phyloP scores from a whole-genome alignment of 2,113 vertebrate genomes.

The Steatornis caripensis region DNA sequence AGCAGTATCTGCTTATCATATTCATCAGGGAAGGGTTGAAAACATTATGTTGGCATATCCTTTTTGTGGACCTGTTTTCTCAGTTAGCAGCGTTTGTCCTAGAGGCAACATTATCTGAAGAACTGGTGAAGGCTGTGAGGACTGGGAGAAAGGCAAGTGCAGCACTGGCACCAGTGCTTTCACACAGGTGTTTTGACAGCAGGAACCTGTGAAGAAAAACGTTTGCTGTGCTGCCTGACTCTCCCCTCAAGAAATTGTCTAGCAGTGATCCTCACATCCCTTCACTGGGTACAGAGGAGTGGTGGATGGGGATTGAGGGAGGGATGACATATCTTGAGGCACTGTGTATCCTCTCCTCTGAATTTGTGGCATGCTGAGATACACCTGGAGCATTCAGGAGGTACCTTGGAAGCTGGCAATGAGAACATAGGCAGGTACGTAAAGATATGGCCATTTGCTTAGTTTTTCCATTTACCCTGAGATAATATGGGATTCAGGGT shows the following conservation, averaged over 20 bases:
- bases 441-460: neutral
- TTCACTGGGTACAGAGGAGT: no score
- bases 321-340: fast-evolving
- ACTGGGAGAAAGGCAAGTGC: neutral
- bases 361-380: neutral
- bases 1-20: neutral
- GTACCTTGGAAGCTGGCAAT: neutral
- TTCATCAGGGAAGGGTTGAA: neutral
- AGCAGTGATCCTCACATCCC: neutral
- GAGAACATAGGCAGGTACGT: neutral
- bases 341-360: neutral
- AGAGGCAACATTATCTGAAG: neutral
- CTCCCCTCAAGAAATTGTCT: fast-evolving
- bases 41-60: neutral
- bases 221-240: neutral
- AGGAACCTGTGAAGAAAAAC: neutral
- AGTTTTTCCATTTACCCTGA: neutral
- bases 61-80: neutral
- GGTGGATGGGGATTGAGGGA: no score
- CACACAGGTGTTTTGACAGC: neutral
- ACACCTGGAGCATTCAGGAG: neutral
- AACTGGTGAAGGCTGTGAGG: neutral
- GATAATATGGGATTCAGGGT: neutral
- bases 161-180: neutral
- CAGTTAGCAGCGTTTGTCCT: neutral